A percentile compares a stretch with the other conserved stretches of the same genome.
Evolutionary conservation across 2,113 vertebrate genomes (phyloP).

Genomic region (Chlamydotis undulata): DNA sequence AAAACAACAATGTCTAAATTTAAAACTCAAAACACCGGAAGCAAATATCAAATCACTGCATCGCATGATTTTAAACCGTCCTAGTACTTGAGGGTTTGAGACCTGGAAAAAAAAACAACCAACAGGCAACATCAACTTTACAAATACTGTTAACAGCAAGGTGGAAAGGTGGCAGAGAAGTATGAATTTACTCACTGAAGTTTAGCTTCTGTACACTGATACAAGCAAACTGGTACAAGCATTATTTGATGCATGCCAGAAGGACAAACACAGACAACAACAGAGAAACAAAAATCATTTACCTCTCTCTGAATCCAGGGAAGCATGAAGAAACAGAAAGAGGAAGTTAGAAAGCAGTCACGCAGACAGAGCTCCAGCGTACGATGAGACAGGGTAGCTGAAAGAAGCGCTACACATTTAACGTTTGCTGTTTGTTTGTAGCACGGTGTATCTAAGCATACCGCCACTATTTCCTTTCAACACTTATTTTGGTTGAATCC

Average conservation of each 20-base stretch:
- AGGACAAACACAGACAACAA: constrained; percentile 20
- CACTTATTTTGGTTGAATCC: constrained; percentile 47
- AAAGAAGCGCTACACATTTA: background rate
- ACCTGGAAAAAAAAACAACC: background rate
- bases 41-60: background rate
- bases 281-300: constrained; percentile 68
- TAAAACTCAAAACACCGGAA: background rate
- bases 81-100: background rate
- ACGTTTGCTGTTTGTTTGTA: background rate
- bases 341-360: constrained; percentile 71
- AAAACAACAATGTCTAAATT: background rate
- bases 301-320: constrained; percentile 90
- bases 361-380: background rate
- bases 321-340: constrained; percentile 81
- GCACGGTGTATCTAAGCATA: background rate
- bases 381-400: background rate
- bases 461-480: background rate
- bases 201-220: background rate
- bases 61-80: background rate
- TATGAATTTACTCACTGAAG: background rate
- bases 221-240: background rate
- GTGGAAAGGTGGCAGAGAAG: background rate
- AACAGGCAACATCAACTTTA: background rate
- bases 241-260: background rate
- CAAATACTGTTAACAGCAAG: background rate